Percentiles rank a stretch among this genome's conserved stretches.
Evolutionary conservation across 2,797 vertebrate species (phyloP).

Genomic region (Myripristis murdjan): DNA sequence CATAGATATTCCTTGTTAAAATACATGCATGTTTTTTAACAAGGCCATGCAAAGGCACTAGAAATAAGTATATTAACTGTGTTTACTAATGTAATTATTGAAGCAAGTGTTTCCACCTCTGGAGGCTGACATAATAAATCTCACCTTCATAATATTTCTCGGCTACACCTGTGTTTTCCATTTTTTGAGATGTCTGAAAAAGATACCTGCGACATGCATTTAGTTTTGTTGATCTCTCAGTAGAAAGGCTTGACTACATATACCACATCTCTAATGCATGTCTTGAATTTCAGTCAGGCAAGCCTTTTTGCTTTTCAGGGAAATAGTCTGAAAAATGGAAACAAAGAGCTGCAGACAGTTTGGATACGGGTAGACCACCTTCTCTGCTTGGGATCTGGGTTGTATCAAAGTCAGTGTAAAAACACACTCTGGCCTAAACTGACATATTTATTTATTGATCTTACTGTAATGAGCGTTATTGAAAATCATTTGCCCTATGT

Average conservation of each 20-base stretch:
- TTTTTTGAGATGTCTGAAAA: no score
- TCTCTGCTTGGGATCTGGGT: neutral
- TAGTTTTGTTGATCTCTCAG: neutral
- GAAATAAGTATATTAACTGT: no score
- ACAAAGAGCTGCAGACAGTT: neutral
- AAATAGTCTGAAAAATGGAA: neutral
- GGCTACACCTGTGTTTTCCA: no score
- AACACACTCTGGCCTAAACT: neutral
- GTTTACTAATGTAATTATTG: no score
- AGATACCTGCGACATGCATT: no score
- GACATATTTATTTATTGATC: slow-evolving; percentile 1
- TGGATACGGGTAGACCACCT: neutral
- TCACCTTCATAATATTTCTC: no score
- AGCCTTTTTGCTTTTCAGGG: neutral
- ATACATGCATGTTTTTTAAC: no score
- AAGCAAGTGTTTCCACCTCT: no score
- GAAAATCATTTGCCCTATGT: neutral
- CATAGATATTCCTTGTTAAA: no score
- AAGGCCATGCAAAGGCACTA: no score
- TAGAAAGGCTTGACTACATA: neutral
- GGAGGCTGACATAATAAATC: no score
- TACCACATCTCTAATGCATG: neutral
- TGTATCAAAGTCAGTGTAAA: neutral
- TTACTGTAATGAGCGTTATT: neutral
- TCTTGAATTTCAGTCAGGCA: neutral